Conservation (phyloP, 2,797 vertebrate species). For the Anguilla marmorata region DNA sequence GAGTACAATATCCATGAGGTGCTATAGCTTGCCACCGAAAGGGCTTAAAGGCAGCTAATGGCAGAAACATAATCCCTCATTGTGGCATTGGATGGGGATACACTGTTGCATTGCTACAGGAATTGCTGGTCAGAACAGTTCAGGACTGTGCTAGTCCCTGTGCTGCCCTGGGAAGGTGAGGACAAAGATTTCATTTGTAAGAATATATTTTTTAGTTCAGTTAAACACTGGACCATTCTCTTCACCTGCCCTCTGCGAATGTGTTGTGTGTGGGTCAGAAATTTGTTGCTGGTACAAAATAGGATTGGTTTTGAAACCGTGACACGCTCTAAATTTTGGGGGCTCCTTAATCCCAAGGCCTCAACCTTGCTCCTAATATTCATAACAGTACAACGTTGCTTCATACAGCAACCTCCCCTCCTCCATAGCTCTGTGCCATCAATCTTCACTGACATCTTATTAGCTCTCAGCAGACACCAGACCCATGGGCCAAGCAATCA, state of each 20-base stretch:
- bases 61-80: not conserved
- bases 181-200: not conserved
- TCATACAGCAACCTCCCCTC: slow-evolving; percentile 28
- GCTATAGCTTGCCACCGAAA: not conserved
- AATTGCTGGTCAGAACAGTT: not conserved
- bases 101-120: not conserved
- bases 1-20: not conserved
- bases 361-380: not conserved
- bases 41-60: no score
- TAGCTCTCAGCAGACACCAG: slow-evolving; percentile 56
- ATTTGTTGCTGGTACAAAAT: not conserved
- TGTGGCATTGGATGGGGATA: not conserved
- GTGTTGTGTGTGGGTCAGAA: not conserved
- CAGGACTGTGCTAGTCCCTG: not conserved
- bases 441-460: slow-evolving; percentile 60
- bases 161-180: not conserved
- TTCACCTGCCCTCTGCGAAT: not conserved
- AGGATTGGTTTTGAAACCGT: not conserved
- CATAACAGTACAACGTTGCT: not conserved
- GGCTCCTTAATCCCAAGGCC: not conserved
- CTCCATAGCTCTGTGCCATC: slow-evolving; percentile 45
- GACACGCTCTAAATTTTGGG: not conserved
- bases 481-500: slow-evolving; percentile 39
- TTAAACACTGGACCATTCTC: not conserved
- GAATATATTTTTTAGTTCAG: not conserved